Conservation (phyloP, 2,797 vertebrate species). For the Anguilla obscura region DNA sequence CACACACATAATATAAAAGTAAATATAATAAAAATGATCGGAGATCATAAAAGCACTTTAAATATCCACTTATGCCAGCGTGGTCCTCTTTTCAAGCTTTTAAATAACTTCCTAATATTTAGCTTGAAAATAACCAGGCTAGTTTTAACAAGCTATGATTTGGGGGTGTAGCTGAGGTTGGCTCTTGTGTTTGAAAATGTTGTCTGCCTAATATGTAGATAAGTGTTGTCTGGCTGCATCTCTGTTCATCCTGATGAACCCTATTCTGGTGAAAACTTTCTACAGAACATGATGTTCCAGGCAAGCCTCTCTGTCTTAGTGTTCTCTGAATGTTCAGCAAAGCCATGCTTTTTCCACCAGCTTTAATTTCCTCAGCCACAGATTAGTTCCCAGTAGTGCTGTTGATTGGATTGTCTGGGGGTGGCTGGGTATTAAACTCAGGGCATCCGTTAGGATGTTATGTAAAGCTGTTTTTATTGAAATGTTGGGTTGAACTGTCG, state of each 20-base stretch:
- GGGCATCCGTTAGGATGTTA: conserved; percentile 2
- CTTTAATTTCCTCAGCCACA: conserved; percentile 1
- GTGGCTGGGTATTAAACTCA: conserved; percentile 10
- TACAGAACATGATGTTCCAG: conserved; percentile 17
- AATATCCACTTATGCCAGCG: not conserved
- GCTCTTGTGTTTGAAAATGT: not conserved
- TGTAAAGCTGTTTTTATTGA: not conserved
- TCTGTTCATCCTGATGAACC: not conserved
- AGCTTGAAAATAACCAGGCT: no score
- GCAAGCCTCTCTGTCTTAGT: not conserved
- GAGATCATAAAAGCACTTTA: not conserved
- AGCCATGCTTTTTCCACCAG: not conserved
- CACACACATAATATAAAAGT: not conserved
- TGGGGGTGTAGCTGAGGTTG: not conserved
- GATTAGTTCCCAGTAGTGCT: conserved; percentile 12
- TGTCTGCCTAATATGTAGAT: not conserved
- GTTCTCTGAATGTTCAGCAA: not conserved
- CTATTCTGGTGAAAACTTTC: not conserved
- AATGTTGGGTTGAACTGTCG: not conserved
- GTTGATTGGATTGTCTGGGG: conserved; percentile 21
- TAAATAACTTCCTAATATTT: not conserved
- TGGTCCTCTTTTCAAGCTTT: not conserved
- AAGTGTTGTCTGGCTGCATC: conserved; percentile 1
- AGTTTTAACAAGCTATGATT: not conserved
- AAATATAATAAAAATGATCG: not conserved